Conservation (phyloP, 2,888 invertebrate genomes). For the Himalopsyche japonica region DNA sequence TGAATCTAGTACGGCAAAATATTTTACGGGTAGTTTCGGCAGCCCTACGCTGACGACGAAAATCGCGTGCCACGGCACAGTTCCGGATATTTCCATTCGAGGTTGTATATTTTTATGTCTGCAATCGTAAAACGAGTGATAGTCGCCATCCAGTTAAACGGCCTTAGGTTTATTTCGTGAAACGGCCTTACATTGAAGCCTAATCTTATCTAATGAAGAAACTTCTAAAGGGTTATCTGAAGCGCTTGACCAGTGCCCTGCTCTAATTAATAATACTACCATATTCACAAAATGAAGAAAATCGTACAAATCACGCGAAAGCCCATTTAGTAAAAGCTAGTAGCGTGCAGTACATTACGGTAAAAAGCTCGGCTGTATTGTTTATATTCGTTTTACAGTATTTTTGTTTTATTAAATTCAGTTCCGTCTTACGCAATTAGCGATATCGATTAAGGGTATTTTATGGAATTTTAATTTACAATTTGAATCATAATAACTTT, state of each 20-base stretch:
- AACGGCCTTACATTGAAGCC: not conserved
- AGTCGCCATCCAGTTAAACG: not conserved
- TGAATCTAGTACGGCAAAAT: too few species aligned
- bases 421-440: too few species aligned
- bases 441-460: too few species aligned
- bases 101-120: conserved; percentile 25
- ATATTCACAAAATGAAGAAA: too few species aligned
- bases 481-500: too few species aligned
- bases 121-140: conserved; percentile 4
- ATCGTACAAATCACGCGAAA: too few species aligned
- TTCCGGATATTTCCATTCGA: conserved; percentile 1
- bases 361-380: too few species aligned
- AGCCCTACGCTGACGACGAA: not conserved
- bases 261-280: not conserved
- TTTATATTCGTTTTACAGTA: too few species aligned
- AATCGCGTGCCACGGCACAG: not conserved
- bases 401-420: too few species aligned
- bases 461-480: too few species aligned
- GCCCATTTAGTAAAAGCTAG: too few species aligned
- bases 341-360: too few species aligned
- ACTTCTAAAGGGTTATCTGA: not conserved
- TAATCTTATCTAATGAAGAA: not conserved
- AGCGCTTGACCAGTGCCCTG: not conserved
- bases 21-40: not conserved
- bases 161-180: not conserved